Evolutionary conservation across 2,113 vertebrate species (phyloP), one percentile per base, ranked within the genome.

Genomic region (Daphoenositta chrysoptera): DNA sequence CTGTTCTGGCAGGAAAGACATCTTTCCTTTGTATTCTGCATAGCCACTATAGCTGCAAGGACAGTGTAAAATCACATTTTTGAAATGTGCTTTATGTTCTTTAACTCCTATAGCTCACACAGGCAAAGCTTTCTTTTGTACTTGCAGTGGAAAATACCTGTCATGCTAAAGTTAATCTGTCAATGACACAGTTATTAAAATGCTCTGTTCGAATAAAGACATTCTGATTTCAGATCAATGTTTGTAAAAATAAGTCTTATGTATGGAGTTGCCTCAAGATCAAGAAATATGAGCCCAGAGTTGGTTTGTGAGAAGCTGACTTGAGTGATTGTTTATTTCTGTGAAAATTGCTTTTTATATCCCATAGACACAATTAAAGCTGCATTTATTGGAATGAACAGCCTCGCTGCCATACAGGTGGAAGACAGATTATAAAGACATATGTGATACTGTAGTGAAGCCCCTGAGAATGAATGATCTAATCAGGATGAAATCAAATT

Each of bases 381-480:
- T 85, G 64, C 68, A 8, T 88, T 96, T 95, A 92, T 80, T 90
- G 94, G 54, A n/a, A 88, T 35, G 90, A 94, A 81, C 79, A 89
- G 73, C 77, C 85, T 70, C 0, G 1, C 72, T 94, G 83, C 91
- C 73, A 15, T 83, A 27, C 58, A 87, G 94, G 94, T 87, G 80
- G 81, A 87, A 94, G 92, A 70, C 68, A 89, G 71, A 70, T 95
- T 64, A 87, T 95, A 40, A 87, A 93, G 87, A 95, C 5, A 1
- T 94, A 83, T 93, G 60, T 64, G 80, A 42, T 64, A 51, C 7
- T 94, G 60, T 51, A 71, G 51, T 60, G 81, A 66, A 86, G 48
- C 91, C 84, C 81, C 64, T 10, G 86, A 92, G 94, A 94, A 91
- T 79, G 48, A 91, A 89, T 66, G 85, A 45, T 87, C 87, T 92